Conservation (phyloP, 2,797 vertebrate genomes). For the Rhinophrynus dorsalis region DNA sequence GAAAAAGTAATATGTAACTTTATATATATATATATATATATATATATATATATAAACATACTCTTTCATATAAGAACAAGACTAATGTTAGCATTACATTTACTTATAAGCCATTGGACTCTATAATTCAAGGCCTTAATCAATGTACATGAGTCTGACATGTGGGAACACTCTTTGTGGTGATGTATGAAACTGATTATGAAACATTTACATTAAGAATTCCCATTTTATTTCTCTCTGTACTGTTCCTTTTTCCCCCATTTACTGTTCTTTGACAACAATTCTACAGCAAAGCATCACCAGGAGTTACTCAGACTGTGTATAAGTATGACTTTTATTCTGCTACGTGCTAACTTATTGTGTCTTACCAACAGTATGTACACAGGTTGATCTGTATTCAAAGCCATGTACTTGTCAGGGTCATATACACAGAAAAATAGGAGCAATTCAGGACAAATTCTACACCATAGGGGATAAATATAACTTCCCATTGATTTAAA, state of each 20-base stretch:
- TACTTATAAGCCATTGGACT: too few relatives aligned
- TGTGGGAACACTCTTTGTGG: neutral
- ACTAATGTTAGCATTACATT: too few relatives aligned
- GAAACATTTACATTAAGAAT: neutral
- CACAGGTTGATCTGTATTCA: neutral
- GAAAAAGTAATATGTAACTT: too few relatives aligned
- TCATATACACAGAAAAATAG: too few relatives aligned
- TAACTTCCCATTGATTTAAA: too few relatives aligned
- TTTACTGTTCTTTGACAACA: neutral
- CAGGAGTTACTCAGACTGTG: constrained; percentile 40
- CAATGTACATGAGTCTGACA: too few relatives aligned
- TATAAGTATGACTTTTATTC: constrained; percentile 45
- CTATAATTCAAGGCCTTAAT: too few relatives aligned
- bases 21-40: too few relatives aligned
- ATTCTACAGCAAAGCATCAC: neutral
- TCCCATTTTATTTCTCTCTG: constrained; percentile 1
- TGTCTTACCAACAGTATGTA: constrained; percentile 42
- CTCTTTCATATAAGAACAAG: too few relatives aligned
- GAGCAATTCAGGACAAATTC: too few relatives aligned
- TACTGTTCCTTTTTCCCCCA: constrained; percentile 20
- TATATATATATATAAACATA: too few relatives aligned
- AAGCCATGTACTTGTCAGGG: neutral
- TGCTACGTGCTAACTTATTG: constrained; percentile 17
- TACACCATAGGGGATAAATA: too few relatives aligned
- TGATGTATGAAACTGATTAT: constrained; percentile 3